Percentiles rank a stretch among this genome's conserved stretches.
These are phyloP conservation scores for Bubo blakistoni DNA, from an alignment of 2,113 vertebrate genomes.

Conservation along the genomic window DNA sequence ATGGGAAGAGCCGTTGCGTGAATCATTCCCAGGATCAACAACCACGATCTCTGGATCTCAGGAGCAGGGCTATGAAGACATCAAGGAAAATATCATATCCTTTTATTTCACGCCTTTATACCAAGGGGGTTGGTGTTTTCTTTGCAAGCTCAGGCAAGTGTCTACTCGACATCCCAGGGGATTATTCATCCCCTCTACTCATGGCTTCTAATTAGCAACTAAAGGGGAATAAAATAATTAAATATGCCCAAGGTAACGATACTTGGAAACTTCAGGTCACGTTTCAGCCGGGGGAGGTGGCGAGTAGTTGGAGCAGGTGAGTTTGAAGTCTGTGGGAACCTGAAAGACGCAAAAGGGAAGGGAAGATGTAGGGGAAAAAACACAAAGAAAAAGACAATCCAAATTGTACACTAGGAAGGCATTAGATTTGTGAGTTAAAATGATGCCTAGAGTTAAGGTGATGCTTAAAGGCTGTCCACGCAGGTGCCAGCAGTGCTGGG, in stretches of 20 bases:
- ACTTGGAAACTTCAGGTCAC: constrained; percentile 51
- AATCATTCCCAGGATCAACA: background rate
- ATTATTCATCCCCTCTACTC: constrained; percentile 41
- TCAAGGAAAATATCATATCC: background rate
- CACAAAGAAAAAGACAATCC: background rate
- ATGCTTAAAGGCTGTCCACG: background rate
- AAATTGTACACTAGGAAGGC: background rate
- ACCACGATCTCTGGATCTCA: background rate
- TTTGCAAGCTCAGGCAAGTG: constrained; percentile 48
- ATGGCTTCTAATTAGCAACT: constrained; percentile 53
- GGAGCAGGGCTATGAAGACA: background rate
- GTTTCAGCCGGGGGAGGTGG: constrained; percentile 18
- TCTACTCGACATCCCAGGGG: background rate
- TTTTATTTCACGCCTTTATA: background rate
- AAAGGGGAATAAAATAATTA: constrained; percentile 38
- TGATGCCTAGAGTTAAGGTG: background rate
- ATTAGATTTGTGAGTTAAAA: background rate
- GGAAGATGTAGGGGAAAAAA: background rate
- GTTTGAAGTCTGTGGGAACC: constrained; percentile 65
- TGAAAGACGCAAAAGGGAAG: constrained; percentile 2
- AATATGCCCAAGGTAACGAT: constrained; percentile 60
- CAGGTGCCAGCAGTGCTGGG: background rate
- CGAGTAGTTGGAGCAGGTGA: background rate
- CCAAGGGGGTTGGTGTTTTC: background rate
- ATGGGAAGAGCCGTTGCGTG: background rate